Conservation (phyloP, 2,113 vertebrate genomes). For the Thamnophis sirtalis region DNA sequence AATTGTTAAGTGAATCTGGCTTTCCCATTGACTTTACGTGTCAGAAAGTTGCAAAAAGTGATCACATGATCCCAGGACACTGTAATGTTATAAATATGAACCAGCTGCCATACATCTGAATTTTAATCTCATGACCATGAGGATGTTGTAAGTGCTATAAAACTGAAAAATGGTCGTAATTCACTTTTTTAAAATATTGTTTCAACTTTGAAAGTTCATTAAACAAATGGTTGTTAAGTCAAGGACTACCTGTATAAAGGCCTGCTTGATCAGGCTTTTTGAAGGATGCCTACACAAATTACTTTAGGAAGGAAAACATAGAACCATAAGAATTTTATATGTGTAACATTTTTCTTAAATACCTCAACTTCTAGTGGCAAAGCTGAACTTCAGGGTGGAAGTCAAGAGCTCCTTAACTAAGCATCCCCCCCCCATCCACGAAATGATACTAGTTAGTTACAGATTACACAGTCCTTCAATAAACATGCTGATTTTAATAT, state of each 20-base stretch:
- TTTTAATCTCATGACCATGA: background rate
- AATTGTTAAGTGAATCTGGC: background rate
- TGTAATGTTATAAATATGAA: too few species aligned
- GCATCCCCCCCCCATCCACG: fast-evolving
- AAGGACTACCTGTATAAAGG: background rate
- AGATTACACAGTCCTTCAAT: background rate
- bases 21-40: background rate
- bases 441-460: background rate
- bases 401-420: background rate
- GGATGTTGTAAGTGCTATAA: background rate
- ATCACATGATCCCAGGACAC: background rate
- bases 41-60: background rate
- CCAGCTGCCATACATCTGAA: background rate
- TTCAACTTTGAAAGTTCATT: background rate
- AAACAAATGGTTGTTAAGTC: background rate
- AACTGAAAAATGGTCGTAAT: background rate
- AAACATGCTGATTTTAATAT: background rate
- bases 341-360: background rate
- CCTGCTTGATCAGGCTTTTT: background rate
- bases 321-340: background rate
- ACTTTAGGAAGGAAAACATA: too few species aligned
- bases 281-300: background rate
- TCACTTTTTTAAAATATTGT: background rate
- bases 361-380: background rate
- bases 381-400: background rate